Evolutionary conservation across 37 sponge, comb jelly and placozoan genomes (phyloP), one percentile per base, ranked within the genome.

Genomic region (Spongilla lacustris): DNA sequence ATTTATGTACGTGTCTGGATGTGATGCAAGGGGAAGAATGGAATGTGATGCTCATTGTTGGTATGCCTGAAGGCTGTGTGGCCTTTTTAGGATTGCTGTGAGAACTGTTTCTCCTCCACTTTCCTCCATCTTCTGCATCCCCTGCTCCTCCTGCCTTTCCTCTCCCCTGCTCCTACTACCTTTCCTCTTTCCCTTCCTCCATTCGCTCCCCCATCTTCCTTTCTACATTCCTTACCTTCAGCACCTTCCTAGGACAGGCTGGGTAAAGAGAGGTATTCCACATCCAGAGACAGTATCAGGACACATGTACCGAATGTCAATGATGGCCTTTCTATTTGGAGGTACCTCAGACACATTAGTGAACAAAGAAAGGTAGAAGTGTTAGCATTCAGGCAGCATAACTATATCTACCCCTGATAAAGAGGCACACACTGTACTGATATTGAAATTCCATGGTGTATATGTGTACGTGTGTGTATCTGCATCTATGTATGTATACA

Each of bases 241-340:
- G 97, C 93, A 95, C 75, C 73, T 97, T 0, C 88, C 79, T 33
- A 69, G 98, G 31, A 95, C 94, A 13, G 98, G 98, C 5, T 97
- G 98, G 98, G 98, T 97, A 30, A 34, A 75, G 24, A 75, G 73
- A 32, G 85, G 76, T 23, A 90, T 97, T 8, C 46, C 75, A 14
- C 83, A 93, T 12, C 93, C 96, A 35, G 98, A 97, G 83, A 93
- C 86, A 26, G 96, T 97, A n/a, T 84, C 96, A 30, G 94, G 89
- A 14, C 98, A 97, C 90, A 95, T 95, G 98, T 95, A 97, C 84
- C 79, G 98, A 26, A 97, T 97, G 98, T 90, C 96, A 5, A 83
- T 97, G 80, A 91, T 97, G 91, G 58, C 94, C 0, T 88, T 97
- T 36, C 79, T 93, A 21, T 84, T 95, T 85, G 83, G 80, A 74